These are phyloP conservation scores for Frankliniella fusca DNA, from an alignment of 2,888 invertebrate species.

Conservation along the genomic window DNA sequence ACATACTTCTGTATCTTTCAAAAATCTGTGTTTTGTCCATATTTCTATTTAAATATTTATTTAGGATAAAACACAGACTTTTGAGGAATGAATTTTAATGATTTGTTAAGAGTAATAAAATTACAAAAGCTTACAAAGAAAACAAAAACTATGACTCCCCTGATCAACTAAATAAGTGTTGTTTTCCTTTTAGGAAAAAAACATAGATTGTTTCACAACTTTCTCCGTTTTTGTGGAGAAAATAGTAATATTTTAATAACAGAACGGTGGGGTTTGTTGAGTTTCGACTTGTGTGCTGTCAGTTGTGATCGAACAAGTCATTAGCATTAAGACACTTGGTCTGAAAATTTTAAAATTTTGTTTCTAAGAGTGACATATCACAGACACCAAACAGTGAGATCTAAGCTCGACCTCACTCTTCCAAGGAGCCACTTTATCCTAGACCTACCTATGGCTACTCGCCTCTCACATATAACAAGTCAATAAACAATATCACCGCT, in stretches of 20 bases:
- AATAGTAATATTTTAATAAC: neutral
- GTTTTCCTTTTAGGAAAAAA: neutral
- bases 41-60: neutral
- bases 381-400: neutral
- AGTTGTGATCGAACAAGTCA: neutral
- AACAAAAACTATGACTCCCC: neutral
- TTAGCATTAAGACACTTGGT: neutral
- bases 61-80: neutral
- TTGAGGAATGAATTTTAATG: neutral
- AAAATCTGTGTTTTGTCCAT: too few species aligned
- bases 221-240: too few species aligned
- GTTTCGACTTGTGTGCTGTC: neutral
- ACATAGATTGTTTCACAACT: neutral
- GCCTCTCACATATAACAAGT: neutral
- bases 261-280: neutral
- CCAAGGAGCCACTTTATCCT: neutral
- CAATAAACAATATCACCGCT: neutral
- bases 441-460: neutral
- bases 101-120: neutral
- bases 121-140: conserved; percentile 10
- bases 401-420: conserved; percentile 11
- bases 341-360: neutral
- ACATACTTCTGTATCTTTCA: too few species aligned
- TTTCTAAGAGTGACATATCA: conserved; percentile 19
- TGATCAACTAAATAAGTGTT: neutral